A percentile compares a stretch with the other conserved stretches of the same genome.
Conservation (phyloP, 1,140 invertebrate species). For the Heliothis subflexa region DNA sequence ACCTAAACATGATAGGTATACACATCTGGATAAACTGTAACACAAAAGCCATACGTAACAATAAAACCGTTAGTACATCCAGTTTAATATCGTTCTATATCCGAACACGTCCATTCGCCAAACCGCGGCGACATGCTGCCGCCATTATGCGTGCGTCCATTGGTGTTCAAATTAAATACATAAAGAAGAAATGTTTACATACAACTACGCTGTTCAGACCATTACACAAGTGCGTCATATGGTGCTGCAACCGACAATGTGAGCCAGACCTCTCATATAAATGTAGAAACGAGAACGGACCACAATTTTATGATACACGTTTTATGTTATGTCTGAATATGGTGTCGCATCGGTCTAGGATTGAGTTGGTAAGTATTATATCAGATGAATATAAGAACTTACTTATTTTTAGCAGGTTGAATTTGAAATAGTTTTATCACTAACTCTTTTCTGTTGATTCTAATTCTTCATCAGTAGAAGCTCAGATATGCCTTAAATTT, state of each 20-base stretch:
- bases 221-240: constrained; percentile 55
- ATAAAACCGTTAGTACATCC: constrained; percentile 35
- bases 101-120: constrained; percentile 67
- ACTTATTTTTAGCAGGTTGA: too few species aligned
- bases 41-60: constrained; percentile 30
- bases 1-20: too few species aligned
- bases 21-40: background rate
- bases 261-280: constrained; percentile 33
- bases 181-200: constrained; percentile 77
- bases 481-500: too few species aligned
- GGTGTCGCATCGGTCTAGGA: constrained; percentile 21
- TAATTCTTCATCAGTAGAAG: too few species aligned
- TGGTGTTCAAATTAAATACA: constrained; percentile 82
- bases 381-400: background rate
- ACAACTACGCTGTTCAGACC: constrained; percentile 60
- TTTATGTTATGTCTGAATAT: constrained; percentile 38
- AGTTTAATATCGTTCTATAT: constrained; percentile 48
- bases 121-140: constrained; percentile 78
- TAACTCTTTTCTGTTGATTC: too few species aligned
- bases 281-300: constrained; percentile 29
- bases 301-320: constrained; percentile 42
- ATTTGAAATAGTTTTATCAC: too few species aligned
- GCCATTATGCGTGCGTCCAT: constrained; percentile 74
- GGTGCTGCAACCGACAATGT: constrained; percentile 42
- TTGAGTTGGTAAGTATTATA: constrained; percentile 2